phyloP scores from a whole-genome alignment of 2,888 invertebrate genomes.

The Brachyopa scutellaris region DNA sequence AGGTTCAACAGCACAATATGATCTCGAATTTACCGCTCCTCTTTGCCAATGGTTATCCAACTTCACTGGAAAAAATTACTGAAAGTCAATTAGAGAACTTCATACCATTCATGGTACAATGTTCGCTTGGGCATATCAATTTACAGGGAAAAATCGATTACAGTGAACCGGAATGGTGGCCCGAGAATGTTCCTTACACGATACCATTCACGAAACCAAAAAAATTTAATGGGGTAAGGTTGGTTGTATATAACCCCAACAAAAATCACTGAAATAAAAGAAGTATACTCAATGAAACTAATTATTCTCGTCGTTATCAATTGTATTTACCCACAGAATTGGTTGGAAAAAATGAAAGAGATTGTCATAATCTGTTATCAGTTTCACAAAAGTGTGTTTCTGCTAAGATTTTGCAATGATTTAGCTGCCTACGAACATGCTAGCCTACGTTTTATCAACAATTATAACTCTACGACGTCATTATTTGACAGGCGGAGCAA shows the following conservation, averaged over 20 bases:
- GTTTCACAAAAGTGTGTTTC: constrained; percentile 87
- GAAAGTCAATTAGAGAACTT: constrained; percentile 86
- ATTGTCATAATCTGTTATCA: constrained; percentile 88
- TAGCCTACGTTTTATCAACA: constrained; percentile 87
- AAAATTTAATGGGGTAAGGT: constrained; percentile 82
- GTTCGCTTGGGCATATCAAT: constrained; percentile 87
- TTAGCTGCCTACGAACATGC: constrained; percentile 86
- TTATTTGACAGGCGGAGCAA: constrained; percentile 86
- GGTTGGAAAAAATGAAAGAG: constrained; percentile 85
- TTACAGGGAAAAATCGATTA: constrained; percentile 80
- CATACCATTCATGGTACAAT: constrained; percentile 89
- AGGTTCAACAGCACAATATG: constrained; percentile 83
- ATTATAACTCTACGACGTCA: constrained; percentile 88
- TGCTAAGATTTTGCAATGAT: constrained; percentile 87
- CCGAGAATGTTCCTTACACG: constrained; percentile 85
- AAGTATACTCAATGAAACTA: not conserved
- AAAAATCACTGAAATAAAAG: not conserved
- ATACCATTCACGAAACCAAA: constrained; percentile 85
- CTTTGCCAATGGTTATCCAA: constrained; percentile 88
- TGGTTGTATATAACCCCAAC: constrained; percentile 14
- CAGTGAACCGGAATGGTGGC: constrained; percentile 88
- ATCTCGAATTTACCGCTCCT: constrained; percentile 89
- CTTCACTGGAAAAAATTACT: constrained; percentile 85
- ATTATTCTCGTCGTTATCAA: constrained; percentile 2
- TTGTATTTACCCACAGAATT: constrained; percentile 80